A percentile compares a stretch with the other conserved stretches of the same genome.
phyloP scores from a whole-genome alignment of 1,140 invertebrate species.

The Drosophila mayri region DNA sequence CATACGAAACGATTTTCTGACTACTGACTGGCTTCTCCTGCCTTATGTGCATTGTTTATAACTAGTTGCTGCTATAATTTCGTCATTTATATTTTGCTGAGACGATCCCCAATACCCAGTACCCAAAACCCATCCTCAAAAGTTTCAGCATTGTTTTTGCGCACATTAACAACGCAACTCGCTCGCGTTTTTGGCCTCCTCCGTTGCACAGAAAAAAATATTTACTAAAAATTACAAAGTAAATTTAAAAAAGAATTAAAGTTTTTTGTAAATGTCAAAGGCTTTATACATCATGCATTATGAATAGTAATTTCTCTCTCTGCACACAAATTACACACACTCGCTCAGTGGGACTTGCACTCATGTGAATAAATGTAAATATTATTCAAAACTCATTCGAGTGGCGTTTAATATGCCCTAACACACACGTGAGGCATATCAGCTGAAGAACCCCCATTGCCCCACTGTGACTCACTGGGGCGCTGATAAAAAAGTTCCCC shows the following conservation, averaged over 20 bases:
- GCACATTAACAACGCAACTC: conserved; percentile 72
- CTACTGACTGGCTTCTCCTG: conserved; percentile 4
- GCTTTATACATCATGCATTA: too few species aligned
- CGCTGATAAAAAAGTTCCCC: conserved; percentile 24
- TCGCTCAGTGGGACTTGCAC: conserved; percentile 31
- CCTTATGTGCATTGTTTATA: conserved; percentile 74
- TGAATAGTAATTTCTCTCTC: not conserved
- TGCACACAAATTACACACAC: conserved; percentile 24
- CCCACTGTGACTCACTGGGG: conserved; percentile 23
- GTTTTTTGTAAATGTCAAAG: too few species aligned
- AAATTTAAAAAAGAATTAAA: too few species aligned
- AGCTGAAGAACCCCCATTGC: not conserved
- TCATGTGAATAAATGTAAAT: conserved; percentile 65
- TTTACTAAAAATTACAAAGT: too few species aligned
- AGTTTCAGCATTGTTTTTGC: conserved; percentile 68
- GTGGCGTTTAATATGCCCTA: conserved; percentile 49
- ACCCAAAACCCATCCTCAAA: conserved; percentile 1
- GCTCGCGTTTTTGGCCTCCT: conserved; percentile 59
- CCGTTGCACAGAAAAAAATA: conserved; percentile 22
- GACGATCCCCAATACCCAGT: conserved; percentile 7
- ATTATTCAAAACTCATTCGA: conserved; percentile 73
- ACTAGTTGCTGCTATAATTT: conserved; percentile 68
- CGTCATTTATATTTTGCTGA: conserved; percentile 70
- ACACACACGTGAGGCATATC: conserved; percentile 37
- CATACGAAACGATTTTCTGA: conserved; percentile 10